phyloP scores from a whole-genome alignment of 2,888 invertebrate genomes.

The Trissoscelio sp. region DNA sequence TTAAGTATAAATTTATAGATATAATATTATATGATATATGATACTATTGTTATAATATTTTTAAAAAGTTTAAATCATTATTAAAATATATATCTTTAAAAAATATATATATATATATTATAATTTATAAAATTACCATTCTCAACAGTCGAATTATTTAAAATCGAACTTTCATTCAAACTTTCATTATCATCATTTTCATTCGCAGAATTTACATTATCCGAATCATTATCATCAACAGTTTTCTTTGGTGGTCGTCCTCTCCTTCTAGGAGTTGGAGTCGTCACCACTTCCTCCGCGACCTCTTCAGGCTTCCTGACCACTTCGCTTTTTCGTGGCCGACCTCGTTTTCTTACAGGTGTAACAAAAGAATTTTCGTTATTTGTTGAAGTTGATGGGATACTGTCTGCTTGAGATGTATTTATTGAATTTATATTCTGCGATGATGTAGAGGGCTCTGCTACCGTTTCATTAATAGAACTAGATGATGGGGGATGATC shows the following conservation, averaged over 20 bases:
- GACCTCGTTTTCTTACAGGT: constrained; percentile 44
- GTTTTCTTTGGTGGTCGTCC: constrained; percentile 29
- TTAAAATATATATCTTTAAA: too few relatives aligned
- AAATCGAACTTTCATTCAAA: background rate
- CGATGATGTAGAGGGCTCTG: too few relatives aligned
- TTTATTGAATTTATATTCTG: too few relatives aligned
- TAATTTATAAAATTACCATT: background rate
- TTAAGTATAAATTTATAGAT: too few relatives aligned
- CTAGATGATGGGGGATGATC: too few relatives aligned
- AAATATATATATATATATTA: too few relatives aligned
- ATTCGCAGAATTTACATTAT: background rate
- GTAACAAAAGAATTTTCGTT: constrained; percentile 17
- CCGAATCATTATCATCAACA: too few relatives aligned
- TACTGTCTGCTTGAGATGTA: too few relatives aligned
- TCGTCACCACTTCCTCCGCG: background rate
- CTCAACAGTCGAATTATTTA: background rate
- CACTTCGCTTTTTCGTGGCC: constrained; percentile 17
- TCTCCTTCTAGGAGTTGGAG: constrained; percentile 10
- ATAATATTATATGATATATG: too few relatives aligned
- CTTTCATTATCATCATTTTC: background rate
- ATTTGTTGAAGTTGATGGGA: constrained; percentile 1
- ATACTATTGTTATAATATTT: background rate
- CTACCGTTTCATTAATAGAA: too few relatives aligned
- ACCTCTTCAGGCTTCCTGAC: background rate
- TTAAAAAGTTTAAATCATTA: too few relatives aligned